Percentiles rank a stretch among this genome's conserved stretches.
These are phyloP conservation scores for Drosophila grimshawi DNA, from an alignment of 1,140 invertebrate genomes.

Conservation along the genomic window DNA sequence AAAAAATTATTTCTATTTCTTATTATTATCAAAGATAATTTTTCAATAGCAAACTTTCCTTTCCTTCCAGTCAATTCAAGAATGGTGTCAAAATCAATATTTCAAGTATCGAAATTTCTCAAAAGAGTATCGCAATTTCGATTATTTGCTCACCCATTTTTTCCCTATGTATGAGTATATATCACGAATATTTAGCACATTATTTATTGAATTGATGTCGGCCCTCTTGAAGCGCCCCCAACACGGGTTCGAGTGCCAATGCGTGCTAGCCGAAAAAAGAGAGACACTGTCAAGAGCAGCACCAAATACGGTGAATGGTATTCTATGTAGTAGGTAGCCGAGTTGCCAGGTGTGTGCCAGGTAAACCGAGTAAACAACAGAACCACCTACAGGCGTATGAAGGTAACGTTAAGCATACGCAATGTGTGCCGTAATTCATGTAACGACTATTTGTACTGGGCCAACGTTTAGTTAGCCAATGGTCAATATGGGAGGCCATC, in stretches of 20 bases:
- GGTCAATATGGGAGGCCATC: constrained; percentile 12
- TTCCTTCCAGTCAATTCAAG: no score
- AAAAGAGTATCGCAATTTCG: constrained; percentile 23
- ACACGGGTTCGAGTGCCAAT: constrained; percentile 62
- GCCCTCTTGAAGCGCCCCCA: constrained; percentile 55
- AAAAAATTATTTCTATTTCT: no score
- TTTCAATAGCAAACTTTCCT: not conserved
- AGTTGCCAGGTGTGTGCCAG: constrained; percentile 49
- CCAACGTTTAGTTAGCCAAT: not conserved
- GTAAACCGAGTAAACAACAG: constrained; percentile 40
- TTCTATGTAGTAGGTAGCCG: constrained; percentile 18
- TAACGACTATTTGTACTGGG: constrained; percentile 27
- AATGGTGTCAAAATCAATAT: no score
- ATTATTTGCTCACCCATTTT: not conserved
- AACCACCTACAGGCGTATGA: constrained; percentile 28
- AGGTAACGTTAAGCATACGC: constrained; percentile 58
- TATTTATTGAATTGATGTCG: constrained; percentile 20
- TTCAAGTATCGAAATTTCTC: not conserved
- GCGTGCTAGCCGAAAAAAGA: constrained; percentile 56
- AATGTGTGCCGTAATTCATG: constrained; percentile 42
- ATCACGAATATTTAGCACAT: constrained; percentile 46
- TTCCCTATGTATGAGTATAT: not conserved
- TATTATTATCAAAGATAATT: no score
- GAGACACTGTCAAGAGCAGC: constrained; percentile 17
- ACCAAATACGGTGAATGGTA: constrained; percentile 47